Percentiles rank a stretch among this genome's conserved stretches.
Conservation (phyloP, 2,888 invertebrate species). For the Chrysodeixis includens region DNA sequence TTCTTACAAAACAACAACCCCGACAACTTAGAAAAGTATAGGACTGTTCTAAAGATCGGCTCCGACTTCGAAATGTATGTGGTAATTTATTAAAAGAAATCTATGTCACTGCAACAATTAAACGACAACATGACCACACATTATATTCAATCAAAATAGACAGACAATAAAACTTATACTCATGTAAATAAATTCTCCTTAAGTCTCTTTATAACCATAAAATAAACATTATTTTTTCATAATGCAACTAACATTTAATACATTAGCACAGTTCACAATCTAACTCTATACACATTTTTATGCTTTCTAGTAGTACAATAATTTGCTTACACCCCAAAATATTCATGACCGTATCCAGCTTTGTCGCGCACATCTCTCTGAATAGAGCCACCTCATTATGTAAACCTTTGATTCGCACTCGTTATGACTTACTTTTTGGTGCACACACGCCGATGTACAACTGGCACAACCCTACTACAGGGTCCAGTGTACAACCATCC, state of each 20-base stretch:
- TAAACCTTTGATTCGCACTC: slow-evolving; percentile 80
- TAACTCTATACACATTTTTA: not conserved
- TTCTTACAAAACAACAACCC: no score
- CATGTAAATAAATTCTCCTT: no score
- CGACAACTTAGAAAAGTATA: no score
- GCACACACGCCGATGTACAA: slow-evolving; percentile 68
- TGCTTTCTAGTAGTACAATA: not conserved
- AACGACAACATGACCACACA: no score
- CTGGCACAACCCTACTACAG: slow-evolving; percentile 10
- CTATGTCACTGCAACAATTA: no score
- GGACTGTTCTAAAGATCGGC: no score
- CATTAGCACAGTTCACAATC: not conserved
- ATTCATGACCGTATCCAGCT: slow-evolving; percentile 58
- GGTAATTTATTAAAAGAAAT: no score
- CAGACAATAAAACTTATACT: no score
- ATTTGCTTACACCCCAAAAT: not conserved
- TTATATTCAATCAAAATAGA: no score
- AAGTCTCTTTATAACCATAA: no score
- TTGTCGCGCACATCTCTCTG: slow-evolving; percentile 61
- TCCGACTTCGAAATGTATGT: no score
- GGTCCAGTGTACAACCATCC: slow-evolving; percentile 70
- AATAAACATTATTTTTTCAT: not conserved
- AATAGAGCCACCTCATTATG: slow-evolving; percentile 82
- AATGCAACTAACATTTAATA: not conserved
- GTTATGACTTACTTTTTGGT: slow-evolving; percentile 83